A percentile compares a stretch with the other conserved stretches of the same genome.
phyloP scores from a whole-genome alignment of 2,113 vertebrate genomes.

The Oreochromis tanganicae region DNA sequence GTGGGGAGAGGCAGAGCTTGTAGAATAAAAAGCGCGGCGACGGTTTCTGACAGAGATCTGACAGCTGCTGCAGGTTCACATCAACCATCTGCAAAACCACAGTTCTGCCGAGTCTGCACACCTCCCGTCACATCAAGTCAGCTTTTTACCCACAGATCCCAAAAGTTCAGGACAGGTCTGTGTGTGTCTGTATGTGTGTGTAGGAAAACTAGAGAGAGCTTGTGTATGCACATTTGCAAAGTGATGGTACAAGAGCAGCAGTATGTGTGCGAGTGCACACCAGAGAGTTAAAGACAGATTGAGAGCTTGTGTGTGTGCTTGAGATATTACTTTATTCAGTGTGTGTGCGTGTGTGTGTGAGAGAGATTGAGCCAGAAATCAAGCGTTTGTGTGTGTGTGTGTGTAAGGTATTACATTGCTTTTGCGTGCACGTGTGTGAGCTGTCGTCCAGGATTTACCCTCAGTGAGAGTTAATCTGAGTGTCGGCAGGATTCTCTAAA shows the following conservation, averaged over 20 bases:
- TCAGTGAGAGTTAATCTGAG: constrained; percentile 56
- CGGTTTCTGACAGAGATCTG: constrained; percentile 49
- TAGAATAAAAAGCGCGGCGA: constrained; percentile 32
- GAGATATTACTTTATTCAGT: constrained; percentile 26
- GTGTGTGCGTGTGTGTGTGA: not conserved
- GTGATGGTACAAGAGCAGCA: constrained; percentile 15
- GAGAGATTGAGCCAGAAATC: constrained; percentile 12
- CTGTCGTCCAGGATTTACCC: constrained; percentile 63
- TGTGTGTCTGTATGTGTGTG: not conserved
- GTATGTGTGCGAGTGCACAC: not conserved
- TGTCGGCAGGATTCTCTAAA: constrained; percentile 56
- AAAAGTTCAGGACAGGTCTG: constrained; percentile 27
- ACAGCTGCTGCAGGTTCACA: constrained; percentile 60
- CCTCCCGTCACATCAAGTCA: constrained; percentile 56
- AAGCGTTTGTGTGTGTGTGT: not conserved
- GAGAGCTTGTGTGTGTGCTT: constrained; percentile 26
- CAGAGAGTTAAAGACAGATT: constrained; percentile 37
- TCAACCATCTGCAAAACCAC: constrained; percentile 33
- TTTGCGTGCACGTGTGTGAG: constrained; percentile 1
- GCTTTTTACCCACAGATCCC: constrained; percentile 50
- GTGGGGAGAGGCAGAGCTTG: constrained; percentile 1
- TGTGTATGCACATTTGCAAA: constrained; percentile 43
- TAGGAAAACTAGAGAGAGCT: not conserved
- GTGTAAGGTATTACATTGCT: constrained; percentile 14
- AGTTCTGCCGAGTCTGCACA: constrained; percentile 54